Percentiles rank a stretch among this genome's conserved stretches.
These are phyloP conservation scores for Hipparchia semele DNA, from an alignment of 2,888 invertebrate species.

Conservation along the genomic window DNA sequence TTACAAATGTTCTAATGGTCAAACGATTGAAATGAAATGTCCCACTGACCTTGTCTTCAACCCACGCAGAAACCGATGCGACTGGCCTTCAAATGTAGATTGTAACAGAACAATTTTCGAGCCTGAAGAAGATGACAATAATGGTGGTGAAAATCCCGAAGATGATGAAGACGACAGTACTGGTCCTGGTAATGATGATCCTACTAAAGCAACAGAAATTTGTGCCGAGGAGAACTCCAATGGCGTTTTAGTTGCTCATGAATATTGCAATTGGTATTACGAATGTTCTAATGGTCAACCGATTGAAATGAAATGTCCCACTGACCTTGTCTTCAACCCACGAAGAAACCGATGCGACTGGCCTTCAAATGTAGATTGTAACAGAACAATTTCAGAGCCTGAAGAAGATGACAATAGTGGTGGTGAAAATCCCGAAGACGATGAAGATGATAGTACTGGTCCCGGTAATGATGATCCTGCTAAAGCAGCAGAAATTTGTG, in stretches of 20 bases:
- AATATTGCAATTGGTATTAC: constrained; percentile 51
- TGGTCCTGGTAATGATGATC: constrained; percentile 40
- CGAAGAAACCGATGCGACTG: constrained; percentile 48
- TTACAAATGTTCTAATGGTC: constrained; percentile 45
- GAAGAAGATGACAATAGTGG: constrained; percentile 25
- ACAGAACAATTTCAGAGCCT: constrained; percentile 43
- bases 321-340: constrained; percentile 47
- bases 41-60: constrained; percentile 46
- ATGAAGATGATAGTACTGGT: background rate
- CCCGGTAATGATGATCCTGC: constrained; percentile 46
- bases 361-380: constrained; percentile 50
- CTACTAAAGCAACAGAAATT: constrained; percentile 41
- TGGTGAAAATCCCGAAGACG: background rate
- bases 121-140: constrained; percentile 14
- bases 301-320: constrained; percentile 42
- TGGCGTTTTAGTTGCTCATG: constrained; percentile 48
- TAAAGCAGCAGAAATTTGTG: constrained; percentile 47
- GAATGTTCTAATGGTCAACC: constrained; percentile 42
- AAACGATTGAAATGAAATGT: constrained; percentile 43
- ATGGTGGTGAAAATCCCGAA: constrained; percentile 3
- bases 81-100: constrained; percentile 49
- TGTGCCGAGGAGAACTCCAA: constrained; percentile 38
- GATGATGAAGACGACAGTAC: constrained; percentile 14
- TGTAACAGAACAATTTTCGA: constrained; percentile 47
- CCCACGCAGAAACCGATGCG: constrained; percentile 46